Base-by-base conservation (phyloP, 1,140 invertebrate species). In the Drosophila serrata region DNA sequence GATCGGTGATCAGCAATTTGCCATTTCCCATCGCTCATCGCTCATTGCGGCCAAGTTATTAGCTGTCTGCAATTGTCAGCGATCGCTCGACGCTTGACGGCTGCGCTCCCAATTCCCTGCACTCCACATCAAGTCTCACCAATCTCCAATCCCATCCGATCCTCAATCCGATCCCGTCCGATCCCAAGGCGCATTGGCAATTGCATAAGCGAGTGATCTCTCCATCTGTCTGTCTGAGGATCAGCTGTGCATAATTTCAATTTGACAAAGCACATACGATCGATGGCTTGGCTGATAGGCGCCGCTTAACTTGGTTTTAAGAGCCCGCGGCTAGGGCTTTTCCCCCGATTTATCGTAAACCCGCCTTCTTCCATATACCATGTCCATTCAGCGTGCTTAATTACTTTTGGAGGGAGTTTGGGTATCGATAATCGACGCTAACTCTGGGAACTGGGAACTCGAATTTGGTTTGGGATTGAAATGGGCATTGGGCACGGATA, bases 11-110 rank as follows among this genome's bases (percentile, higher is more conserved):
- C 68, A 43, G 43, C 49, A 60, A 82, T 70, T 60, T 49, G 43
- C 57, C 57, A 81, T 81, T 56, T 62, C 57, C 57, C 53, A 68
- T 63, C 61, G 68, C 46, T 45, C 51, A 75, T 82, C 67, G 80
- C 75, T 84, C 80, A 62, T 65, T 64, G 81, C 82, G 46, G 68
- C 75, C 75, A 87, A 82, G 79, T 87, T 82, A 87, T 87, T 88
- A 88, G 79, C 84, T 84, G 81, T 90, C 84, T 84, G 65, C 84
- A 84, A 90, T 90, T 88, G 84, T 88, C 85, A 90, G 85, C 67
- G 24, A 40, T 68, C 55, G 51, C 55, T 77, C 55, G 46, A 67
- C 37, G 57, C 49, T 63, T 67, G 55, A 63, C 60, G 48, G 29
- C 59, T 61, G 29, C 63, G 67, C 60, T 75, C 70, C 57, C 65